These are phyloP conservation scores for Parasteatoda tepidariorum DNA, from an alignment of 1,140 invertebrate species.

Conservation along the genomic window DNA sequence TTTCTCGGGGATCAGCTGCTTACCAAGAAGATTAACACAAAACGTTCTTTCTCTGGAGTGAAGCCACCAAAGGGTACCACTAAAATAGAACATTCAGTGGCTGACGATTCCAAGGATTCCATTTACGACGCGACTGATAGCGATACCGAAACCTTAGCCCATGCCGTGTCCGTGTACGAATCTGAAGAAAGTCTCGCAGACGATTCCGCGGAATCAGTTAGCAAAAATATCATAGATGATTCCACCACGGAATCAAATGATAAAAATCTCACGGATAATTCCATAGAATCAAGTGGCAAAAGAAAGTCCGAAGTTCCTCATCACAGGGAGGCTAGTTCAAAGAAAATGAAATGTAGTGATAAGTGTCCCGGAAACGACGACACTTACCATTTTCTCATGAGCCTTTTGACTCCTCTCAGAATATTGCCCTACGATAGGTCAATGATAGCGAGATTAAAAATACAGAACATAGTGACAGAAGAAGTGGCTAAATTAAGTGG, in stretches of 20 bases:
- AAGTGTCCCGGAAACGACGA: not conserved
- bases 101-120: not conserved
- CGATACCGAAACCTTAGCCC: not conserved
- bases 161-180: not conserved
- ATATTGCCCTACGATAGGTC: not conserved
- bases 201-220: too few species aligned
- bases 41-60: not conserved
- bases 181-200: not conserved
- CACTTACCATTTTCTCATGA: constrained; percentile 13
- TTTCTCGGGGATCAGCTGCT: constrained; percentile 5
- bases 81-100: not conserved
- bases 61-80: not conserved
- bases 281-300: not conserved
- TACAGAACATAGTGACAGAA: not conserved
- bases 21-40: not conserved
- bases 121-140: not conserved
- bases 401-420: not conserved
- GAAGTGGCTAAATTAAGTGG: not conserved
- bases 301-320: too few species aligned
- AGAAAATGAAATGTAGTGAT: not conserved
- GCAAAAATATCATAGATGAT: too few species aligned
- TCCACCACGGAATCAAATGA: too few species aligned
- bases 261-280: too few species aligned
- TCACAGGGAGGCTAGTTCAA: not conserved
- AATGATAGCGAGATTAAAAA: not conserved